Conservation (phyloP, 2,113 vertebrate genomes). For the Sphaerodactylus townsendi region DNA sequence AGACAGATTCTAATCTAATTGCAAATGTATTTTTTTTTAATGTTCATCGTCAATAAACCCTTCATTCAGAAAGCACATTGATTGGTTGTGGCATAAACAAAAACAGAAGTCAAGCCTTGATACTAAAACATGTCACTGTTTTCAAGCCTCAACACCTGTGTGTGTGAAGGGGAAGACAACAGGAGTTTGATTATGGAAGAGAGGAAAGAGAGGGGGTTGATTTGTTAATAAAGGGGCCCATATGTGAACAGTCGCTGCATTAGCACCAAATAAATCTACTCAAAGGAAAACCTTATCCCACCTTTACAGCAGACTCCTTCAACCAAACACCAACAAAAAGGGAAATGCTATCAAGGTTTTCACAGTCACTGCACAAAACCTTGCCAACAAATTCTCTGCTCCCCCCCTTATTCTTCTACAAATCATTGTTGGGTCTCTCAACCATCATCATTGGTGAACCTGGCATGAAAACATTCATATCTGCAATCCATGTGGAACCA, state of each 20-base stretch:
- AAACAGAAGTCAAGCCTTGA: constrained; percentile 10
- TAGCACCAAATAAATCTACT: constrained; percentile 2
- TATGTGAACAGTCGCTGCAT: neutral
- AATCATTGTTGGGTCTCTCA: constrained; percentile 34
- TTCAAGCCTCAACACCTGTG: constrained; percentile 16
- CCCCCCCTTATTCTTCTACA: constrained; percentile 30
- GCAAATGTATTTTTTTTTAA: constrained; percentile 55
- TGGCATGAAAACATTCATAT: constrained; percentile 43
- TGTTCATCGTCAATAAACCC: constrained; percentile 50
- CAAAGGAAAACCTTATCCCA: neutral
- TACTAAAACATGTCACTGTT: neutral
- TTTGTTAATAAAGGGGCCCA: constrained; percentile 37
- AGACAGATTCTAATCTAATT: constrained; percentile 62
- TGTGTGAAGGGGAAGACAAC: neutral
- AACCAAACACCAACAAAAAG: neutral
- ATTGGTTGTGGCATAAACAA: constrained; percentile 10
- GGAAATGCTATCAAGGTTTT: constrained; percentile 19
- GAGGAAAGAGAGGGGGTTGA: constrained; percentile 7
- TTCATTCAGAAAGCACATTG: constrained; percentile 43
- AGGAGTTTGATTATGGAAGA: constrained; percentile 9
- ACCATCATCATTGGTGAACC: constrained; percentile 34
- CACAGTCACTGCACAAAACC: constrained; percentile 33
- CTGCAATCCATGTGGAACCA: constrained; percentile 36
- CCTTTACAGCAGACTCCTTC: neutral
- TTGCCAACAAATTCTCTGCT: constrained; percentile 24